Percentiles rank a stretch among this genome's conserved stretches.
Conservation (phyloP, 2,888 invertebrate species). For the Chromoteleia sp. region DNA sequence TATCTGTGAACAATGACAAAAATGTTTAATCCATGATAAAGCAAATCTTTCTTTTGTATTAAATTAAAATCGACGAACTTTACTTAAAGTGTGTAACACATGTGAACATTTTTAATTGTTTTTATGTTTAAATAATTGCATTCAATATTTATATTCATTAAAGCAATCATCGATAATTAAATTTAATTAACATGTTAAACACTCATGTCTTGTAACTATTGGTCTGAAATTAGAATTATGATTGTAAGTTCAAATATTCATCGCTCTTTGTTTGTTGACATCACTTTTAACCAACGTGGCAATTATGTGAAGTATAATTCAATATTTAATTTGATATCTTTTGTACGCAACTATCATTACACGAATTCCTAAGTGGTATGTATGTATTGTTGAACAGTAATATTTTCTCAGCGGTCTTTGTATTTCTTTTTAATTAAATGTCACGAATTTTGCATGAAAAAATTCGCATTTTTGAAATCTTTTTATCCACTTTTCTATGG, state of each 20-base stretch:
- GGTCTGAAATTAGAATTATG: slow-evolving; percentile 5
- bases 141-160: not conserved
- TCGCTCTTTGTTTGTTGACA: not conserved
- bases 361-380: slow-evolving; percentile 10
- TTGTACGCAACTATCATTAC: slow-evolving; percentile 26
- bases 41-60: not conserved
- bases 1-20: not conserved
- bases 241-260: slow-evolving; percentile 11
- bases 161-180: not conserved
- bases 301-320: slow-evolving; percentile 12
- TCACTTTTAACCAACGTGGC: not conserved
- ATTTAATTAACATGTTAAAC: slow-evolving; percentile 3
- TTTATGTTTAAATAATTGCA: too few species aligned
- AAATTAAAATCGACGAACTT: slow-evolving; percentile 2
- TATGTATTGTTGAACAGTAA: not conserved
- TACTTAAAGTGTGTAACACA: too few species aligned
- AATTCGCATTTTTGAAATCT: too few species aligned
- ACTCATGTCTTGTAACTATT: not conserved
- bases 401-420: not conserved
- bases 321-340: slow-evolving; percentile 12
- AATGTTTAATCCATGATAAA: not conserved
- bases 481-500: too few species aligned
- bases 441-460: not conserved
- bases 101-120: not conserved
- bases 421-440: slow-evolving; percentile 18